phyloP scores from a whole-genome alignment of 2,888 invertebrate genomes.

The Drosophila multiciliata region DNA sequence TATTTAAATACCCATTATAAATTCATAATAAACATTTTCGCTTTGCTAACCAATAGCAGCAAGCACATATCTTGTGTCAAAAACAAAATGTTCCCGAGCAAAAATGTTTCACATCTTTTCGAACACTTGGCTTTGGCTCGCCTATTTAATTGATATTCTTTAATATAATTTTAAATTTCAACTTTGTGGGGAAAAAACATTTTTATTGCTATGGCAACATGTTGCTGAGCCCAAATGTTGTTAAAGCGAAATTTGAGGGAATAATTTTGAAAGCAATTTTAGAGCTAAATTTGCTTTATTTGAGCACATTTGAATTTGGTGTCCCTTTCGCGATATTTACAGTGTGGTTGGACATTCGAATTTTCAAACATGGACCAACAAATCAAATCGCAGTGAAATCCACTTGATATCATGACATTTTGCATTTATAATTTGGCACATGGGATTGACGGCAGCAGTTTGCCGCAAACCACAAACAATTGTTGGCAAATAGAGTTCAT shows the following conservation, averaged over 20 bases:
- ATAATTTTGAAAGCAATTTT: conserved; percentile 6
- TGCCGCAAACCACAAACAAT: conserved; percentile 62
- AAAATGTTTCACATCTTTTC: background rate
- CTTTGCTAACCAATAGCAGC: conserved; percentile 6
- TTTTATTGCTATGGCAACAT: conserved; percentile 12
- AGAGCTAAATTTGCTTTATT: background rate
- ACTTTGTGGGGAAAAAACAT: background rate
- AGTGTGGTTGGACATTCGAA: conserved; percentile 38
- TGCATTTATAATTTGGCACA: conserved; percentile 55
- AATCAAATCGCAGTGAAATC: conserved; percentile 30
- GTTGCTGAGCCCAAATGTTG: conserved; percentile 5
- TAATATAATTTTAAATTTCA: background rate
- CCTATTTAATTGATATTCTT: background rate
- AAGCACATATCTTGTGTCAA: conserved; percentile 17
- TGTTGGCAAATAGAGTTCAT: conserved; percentile 44
- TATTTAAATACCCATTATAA: background rate
- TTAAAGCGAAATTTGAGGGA: too few species aligned
- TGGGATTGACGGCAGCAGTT: conserved; percentile 44
- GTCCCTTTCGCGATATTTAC: conserved; percentile 53
- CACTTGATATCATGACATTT: conserved; percentile 53
- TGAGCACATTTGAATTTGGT: conserved; percentile 5
- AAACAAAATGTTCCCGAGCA: conserved; percentile 13
- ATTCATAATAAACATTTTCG: background rate
- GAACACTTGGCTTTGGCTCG: background rate
- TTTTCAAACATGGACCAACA: conserved; percentile 24